Conservation (phyloP, 2,888 invertebrate species). For the Halocaridina rubra region DNA sequence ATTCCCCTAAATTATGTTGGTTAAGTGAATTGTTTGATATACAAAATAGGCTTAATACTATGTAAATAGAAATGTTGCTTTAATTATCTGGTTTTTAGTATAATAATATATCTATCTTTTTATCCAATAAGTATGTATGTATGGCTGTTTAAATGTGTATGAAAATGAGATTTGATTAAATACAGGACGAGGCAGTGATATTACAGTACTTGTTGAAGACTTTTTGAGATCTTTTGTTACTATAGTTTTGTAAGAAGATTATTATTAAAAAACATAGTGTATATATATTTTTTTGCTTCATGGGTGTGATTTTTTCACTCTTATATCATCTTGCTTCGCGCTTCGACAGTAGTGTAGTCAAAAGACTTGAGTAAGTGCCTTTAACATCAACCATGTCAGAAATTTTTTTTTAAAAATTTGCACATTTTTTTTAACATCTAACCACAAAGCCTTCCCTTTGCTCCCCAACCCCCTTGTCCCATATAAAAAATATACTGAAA, state of each 20-base stretch:
- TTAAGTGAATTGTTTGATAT: conserved; percentile 40
- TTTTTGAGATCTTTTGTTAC: conserved; percentile 49
- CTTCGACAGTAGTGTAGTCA: conserved; percentile 12
- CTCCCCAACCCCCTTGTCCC: too few relatives aligned
- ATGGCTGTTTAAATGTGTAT: too few relatives aligned
- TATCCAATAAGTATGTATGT: conserved; percentile 41
- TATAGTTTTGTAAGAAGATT: conserved; percentile 54
- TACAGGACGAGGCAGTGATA: too few relatives aligned
- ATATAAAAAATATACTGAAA: too few relatives aligned
- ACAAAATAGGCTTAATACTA: conserved; percentile 58
- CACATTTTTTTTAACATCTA: not conserved
- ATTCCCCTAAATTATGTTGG: not conserved
- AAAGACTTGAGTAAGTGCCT: not conserved
- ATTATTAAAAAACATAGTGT: conserved; percentile 50
- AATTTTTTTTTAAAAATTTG: not conserved
- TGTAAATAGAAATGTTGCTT: conserved; percentile 59
- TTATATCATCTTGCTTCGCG: not conserved
- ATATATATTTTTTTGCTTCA: conserved; percentile 13
- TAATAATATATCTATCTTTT: conserved; percentile 44
- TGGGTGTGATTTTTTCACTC: not conserved
- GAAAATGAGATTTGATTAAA: conserved; percentile 25
- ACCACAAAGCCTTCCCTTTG: not conserved
- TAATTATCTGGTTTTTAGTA: conserved; percentile 60
- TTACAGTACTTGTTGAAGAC: too few relatives aligned
- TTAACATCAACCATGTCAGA: not conserved